Base-by-base conservation (phyloP, 2,888 invertebrate species). In the Mimumesa dahlbomi region DNA sequence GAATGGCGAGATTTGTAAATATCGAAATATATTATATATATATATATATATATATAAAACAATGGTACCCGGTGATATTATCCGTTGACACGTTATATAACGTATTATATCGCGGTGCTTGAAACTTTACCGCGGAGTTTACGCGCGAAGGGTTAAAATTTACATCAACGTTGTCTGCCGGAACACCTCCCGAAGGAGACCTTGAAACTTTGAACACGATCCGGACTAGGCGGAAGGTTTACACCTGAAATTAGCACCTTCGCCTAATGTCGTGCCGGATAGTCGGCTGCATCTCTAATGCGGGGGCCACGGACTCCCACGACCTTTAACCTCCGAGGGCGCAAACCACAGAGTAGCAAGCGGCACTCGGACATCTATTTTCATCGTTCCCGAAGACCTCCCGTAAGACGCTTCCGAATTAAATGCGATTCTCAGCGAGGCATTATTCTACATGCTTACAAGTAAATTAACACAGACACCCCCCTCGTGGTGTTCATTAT, bases 141-240 rank as follows among this genome's bases (percentile, higher is more conserved):
- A 5, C 13, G n/a, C 22, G 14, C 16, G 2, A 29, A 36, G 46
- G 61, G 25, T 29, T 5, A 29, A 14, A 43, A 62, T 67, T 61
- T 57, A 38, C 53, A 36, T 58, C 36, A 18, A 46, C 53, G 43
- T 43, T 68, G 69, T 52, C 45, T 50, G 19, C 63, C 48, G 57
- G 14, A 59, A 67, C 46, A 56, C 66, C 42, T 76, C 75, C 75
- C 79, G 9, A 22, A 62, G 73, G 80, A 75, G 74, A 74, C 71
- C 68, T 76, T 70, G 69, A 72, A 80, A 82, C 74, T 82, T 80
- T 57, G 65, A 70, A 65, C 67, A 42, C 58, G 64, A 21, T 42
- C 62, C 22, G 43, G 38, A 13, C 29, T 45, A 21, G 45, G 9
- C 21, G 50, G 45, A 66, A 52, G 54, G 58, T 49, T 63, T 59